Evolutionary conservation across 1,140 invertebrate genomes (phyloP).

Genomic region (Reticulitermes speratus): DNA sequence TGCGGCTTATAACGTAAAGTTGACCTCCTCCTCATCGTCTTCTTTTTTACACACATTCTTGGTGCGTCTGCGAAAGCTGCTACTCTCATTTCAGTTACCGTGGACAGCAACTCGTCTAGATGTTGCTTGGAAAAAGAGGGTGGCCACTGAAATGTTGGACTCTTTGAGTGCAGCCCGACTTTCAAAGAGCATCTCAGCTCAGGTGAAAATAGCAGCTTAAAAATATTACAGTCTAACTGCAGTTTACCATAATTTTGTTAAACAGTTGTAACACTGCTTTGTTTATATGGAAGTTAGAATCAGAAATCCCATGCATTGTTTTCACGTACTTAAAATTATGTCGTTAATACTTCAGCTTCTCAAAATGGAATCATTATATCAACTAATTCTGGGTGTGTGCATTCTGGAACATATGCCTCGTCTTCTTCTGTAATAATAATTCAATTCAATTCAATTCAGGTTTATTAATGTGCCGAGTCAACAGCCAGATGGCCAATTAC

Average conservation of each 20-base stretch:
- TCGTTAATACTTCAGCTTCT: too few species aligned
- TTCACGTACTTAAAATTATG: too few species aligned
- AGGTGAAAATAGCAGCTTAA: constrained; percentile 50
- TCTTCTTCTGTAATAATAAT: too few species aligned
- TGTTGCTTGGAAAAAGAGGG: constrained; percentile 69
- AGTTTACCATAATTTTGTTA: not conserved
- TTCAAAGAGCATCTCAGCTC: constrained; percentile 73
- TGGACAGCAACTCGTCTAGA: constrained; percentile 68
- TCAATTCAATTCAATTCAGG: too few species aligned
- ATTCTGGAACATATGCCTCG: too few species aligned
- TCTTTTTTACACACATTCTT: constrained; percentile 72
- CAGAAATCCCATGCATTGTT: too few species aligned
- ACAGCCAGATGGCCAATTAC: too few species aligned
- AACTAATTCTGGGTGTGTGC: too few species aligned
- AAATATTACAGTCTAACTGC: too few species aligned
- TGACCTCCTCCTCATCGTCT: constrained; percentile 74
- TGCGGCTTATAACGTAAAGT: constrained; percentile 79
- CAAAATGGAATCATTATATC: too few species aligned
- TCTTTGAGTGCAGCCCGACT: constrained; percentile 70
- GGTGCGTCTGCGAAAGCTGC: constrained; percentile 73
- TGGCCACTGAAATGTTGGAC: constrained; percentile 70
- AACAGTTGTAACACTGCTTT: not conserved
- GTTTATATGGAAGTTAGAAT: too few species aligned
- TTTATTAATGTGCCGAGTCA: too few species aligned
- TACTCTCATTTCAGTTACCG: constrained; percentile 59